Percentiles rank a stretch among this genome's conserved stretches.
These are phyloP conservation scores for Drosophila quasianomalipes DNA, from an alignment of 2,888 invertebrate genomes.

Conservation along the genomic window DNA sequence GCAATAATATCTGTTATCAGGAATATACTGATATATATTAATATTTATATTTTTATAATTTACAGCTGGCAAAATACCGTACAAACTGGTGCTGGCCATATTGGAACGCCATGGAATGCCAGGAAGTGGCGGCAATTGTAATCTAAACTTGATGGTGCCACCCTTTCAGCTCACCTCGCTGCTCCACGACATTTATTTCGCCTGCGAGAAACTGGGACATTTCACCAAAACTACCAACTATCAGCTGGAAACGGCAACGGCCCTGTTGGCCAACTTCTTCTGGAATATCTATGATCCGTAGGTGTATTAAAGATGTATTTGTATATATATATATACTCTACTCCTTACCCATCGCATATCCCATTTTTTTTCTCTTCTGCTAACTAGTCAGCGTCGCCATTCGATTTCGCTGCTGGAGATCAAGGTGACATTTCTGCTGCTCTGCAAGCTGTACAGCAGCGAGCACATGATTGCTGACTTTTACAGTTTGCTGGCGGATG, in stretches of 20 bases:
- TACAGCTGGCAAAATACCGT: conserved; percentile 83
- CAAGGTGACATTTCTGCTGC: conserved; percentile 82
- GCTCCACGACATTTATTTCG: conserved; percentile 84
- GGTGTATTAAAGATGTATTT: conserved; percentile 27
- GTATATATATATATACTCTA: not conserved
- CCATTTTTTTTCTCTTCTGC: not conserved
- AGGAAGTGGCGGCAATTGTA: conserved; percentile 47
- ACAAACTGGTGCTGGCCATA: conserved; percentile 82
- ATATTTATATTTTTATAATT: not conserved
- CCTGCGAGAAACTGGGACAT: conserved; percentile 83
- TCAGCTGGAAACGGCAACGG: conserved; percentile 78
- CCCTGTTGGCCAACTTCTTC: conserved; percentile 83
- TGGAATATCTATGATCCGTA: conserved; percentile 85
- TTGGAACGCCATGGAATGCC: conserved; percentile 82
- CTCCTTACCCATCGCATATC: not conserved
- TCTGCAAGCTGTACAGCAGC: conserved; percentile 82
- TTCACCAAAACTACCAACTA: conserved; percentile 72
- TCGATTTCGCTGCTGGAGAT: conserved; percentile 84
- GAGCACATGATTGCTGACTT: conserved; percentile 81
- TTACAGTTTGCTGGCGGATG: conserved; percentile 77
- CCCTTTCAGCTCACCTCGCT: conserved; percentile 83
- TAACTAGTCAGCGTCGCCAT: conserved; percentile 77
- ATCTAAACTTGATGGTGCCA: conserved; percentile 80
- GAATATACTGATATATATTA: not conserved
- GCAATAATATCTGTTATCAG: conserved; percentile 12